phyloP scores from a whole-genome alignment of 2,888 invertebrate species.

The Thelaira solivaga region DNA sequence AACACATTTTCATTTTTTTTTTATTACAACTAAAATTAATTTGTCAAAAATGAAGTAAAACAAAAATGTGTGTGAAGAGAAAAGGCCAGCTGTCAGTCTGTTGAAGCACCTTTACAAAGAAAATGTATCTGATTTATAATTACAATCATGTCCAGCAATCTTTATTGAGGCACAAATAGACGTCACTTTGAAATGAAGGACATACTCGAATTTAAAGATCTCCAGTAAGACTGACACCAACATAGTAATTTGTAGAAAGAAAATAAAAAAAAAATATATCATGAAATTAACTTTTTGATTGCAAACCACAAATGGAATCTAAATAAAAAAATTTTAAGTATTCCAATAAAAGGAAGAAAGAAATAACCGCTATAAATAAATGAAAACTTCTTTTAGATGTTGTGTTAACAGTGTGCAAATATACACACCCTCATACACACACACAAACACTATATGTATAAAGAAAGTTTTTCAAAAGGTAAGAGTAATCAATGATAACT shows the following conservation, averaged over 20 bases:
- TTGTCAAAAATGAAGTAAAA: no score
- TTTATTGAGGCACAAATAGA: no score
- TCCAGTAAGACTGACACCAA: background rate
- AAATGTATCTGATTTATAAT: no score
- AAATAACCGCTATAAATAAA: conserved; percentile 51
- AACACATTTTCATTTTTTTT: no score
- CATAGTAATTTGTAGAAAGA: background rate
- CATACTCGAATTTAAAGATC: conserved; percentile 11
- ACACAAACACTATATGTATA: background rate
- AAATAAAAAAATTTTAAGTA: background rate
- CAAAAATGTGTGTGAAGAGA: no score
- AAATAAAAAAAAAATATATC: background rate
- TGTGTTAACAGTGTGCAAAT: background rate
- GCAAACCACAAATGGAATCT: conserved; percentile 46
- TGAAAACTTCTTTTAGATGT: conserved; percentile 4
- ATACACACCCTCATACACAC: background rate
- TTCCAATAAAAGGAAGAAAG: background rate
- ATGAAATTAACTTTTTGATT: conserved; percentile 45
- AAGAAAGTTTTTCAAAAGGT: conserved; percentile 3
- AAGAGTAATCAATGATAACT: conserved; percentile 57
- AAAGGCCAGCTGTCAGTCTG: no score
- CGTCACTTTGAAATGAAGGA: no score
- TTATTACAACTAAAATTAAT: no score
- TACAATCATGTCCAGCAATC: no score
- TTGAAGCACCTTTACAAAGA: no score